Conservation (phyloP, 2,113 vertebrate genomes). For the Cichladusa arquata region DNA sequence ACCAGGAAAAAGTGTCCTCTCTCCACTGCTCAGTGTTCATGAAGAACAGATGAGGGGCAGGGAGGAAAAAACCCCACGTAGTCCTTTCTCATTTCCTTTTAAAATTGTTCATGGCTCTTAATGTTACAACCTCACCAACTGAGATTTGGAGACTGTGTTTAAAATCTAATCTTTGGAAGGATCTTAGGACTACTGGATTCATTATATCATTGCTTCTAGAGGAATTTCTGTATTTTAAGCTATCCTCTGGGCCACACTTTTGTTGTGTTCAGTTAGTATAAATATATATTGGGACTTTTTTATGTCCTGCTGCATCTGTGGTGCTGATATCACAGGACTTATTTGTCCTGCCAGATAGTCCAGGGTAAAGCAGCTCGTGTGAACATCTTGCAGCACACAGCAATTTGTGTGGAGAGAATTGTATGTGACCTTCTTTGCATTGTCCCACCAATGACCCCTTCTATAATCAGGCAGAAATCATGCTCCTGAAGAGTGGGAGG, state of each 20-base stretch:
- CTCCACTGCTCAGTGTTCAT: neutral
- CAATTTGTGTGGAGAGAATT: neutral
- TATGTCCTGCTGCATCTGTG: neutral
- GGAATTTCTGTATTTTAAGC: neutral
- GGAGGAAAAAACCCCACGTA: neutral
- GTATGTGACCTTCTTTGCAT: neutral
- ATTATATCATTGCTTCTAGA: neutral
- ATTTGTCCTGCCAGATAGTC: neutral
- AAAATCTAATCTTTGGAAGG: neutral
- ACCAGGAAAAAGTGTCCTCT: fast-evolving
- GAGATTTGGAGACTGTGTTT: neutral
- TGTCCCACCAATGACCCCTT: slow-evolving; percentile 66
- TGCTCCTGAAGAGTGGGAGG: slow-evolving; percentile 61
- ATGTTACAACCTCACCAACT: neutral
- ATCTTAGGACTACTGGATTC: neutral
- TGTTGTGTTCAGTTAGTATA: neutral
- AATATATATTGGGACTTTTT: neutral
- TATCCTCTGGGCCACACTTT: neutral
- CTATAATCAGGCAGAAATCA: slow-evolving; percentile 60
- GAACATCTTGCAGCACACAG: neutral
- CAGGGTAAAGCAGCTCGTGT: neutral
- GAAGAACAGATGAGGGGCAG: neutral
- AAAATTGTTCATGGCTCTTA: neutral
- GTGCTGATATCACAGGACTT: neutral
- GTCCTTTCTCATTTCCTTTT: neutral